Base-by-base conservation (phyloP, 2,888 invertebrate genomes). In the Sympetrum striolatum region DNA sequence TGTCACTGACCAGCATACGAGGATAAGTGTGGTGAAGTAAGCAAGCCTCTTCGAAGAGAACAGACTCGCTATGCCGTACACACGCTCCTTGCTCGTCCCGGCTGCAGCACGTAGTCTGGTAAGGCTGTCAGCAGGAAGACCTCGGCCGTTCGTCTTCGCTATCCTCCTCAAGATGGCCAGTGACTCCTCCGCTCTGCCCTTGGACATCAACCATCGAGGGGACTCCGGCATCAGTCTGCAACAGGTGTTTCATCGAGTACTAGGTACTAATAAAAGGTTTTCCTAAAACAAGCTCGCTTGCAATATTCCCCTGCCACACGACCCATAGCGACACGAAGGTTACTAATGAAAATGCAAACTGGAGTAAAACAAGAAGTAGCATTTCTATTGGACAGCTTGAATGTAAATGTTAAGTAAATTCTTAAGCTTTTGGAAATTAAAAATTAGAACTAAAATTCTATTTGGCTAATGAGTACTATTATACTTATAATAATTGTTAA, bases 201-300 rank as follows among this genome's bases (percentile, higher is more conserved):
- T 94, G 91, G 95, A 94, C 93, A 95, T 95, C 92, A 96, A 94
- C 96, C 96, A 96, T 91, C 96, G 94, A 4, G 96, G 96, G 81
- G 96, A 96, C 94, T 96, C 96, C 91, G 96, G 95, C 92, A 96
- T 94, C 92, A 94, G 95, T 93, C 96, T 96, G 92, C 10, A 91
- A 92, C 91, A 53, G 15, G 5, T 14, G 18, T 1, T 18, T 53
- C 18, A 0, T 53, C 15, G 53, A 18, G 5, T 18, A 53, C 5
- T 53, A 3, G 18, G 0, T 18, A 18, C 53, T 53, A 53, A 53
- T 1, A 4, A 14, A 10, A 2, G 15, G 4, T 53, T 53, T 39
- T 6, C 6, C 39, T 39, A 5, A 39, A 39, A 39, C 39, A 5
- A 39, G 6, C 39, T 5, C 6, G 39, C 39, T 39, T 39, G 39